Base-by-base conservation (phyloP, 2,113 vertebrate species). In the Tympanuchus pallidicinctus region DNA sequence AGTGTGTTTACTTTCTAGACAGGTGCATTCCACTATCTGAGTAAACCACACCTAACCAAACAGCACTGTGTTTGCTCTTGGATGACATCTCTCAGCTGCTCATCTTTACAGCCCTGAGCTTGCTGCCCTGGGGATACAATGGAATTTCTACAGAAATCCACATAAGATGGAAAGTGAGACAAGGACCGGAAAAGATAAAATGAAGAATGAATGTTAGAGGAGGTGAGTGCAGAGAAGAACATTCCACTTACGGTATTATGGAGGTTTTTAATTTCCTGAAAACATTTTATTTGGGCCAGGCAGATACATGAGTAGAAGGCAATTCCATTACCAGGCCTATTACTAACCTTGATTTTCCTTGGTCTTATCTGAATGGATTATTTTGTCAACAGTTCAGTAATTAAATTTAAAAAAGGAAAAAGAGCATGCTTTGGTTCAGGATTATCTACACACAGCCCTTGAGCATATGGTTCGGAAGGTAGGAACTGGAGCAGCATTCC, bases 231-330 rank as follows among this genome's bases (percentile, higher is more conserved):
- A 86, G 79, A 86, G 43, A 82, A 57, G 47, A 34, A 22, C 82
- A 85, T 92, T 88, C 84, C 76, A 90, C 40, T 92, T 81, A 77
- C 10, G 8, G 24, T 75, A 28, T 78, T 71, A 78, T 22, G 42
- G 66, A 92, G 82, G 69, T 82, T 95, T 91, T 97, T 94, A 95
- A 97, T 95, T 97, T 95, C 95, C 93, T 96, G 96, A 80, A 85
- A 88, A 87, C 5, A 71, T 83, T 92, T 95, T 81, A 67, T 76
- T 77, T 50, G 89, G 63, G 59, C 69, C 72, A 81, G 80, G 38
- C 82, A 88, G 82, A 40, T 21, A 88, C 57, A 81, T 5, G 38
- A 83, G 15, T 77, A 59, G 61, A 75, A 50, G 43, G 42, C 40
- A 93, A 74, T 65, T 13, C 0, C 65, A 36, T 83, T 91, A 83